A percentile compares a stretch with the other conserved stretches of the same genome.
Evolutionary conservation across 2,113 vertebrate species (phyloP).

Genomic region (Plotosus lineatus): DNA sequence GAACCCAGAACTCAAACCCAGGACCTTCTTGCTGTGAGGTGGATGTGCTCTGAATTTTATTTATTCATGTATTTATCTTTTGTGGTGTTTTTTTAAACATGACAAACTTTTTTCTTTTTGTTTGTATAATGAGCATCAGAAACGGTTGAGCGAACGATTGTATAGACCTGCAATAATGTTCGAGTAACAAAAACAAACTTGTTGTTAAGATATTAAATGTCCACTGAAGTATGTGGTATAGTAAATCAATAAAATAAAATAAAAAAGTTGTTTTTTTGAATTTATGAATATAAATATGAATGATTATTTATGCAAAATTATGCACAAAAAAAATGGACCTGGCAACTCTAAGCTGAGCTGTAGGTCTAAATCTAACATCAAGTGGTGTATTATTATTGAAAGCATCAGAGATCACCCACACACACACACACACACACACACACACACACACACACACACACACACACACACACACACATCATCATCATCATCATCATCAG

Average conservation of each 20-base stretch:
- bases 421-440: constrained; percentile 9
- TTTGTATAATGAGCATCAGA: too few species aligned
- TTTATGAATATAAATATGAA: neutral
- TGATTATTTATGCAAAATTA: neutral
- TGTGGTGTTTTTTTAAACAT: too few species aligned
- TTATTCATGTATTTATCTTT: too few species aligned
- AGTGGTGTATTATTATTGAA: constrained; percentile 15
- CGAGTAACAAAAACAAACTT: neutral
- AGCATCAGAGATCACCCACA: neutral
- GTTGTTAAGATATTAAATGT: neutral
- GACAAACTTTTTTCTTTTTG: too few species aligned
- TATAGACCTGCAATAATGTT: neutral
- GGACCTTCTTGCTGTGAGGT: too few species aligned
- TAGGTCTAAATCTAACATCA: neutral
- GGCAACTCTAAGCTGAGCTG: neutral
- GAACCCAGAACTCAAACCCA: too few species aligned
- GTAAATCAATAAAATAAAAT: too few species aligned
- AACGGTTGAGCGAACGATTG: neutral
- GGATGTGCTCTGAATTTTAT: too few species aligned
- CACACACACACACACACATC: too few species aligned
- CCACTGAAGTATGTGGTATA: too few species aligned
- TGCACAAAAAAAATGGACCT: neutral
- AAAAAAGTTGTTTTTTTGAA: neutral
- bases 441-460: neutral
- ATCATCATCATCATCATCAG: too few species aligned